These are phyloP conservation scores for Callyntrura guangdongensis DNA, from an alignment of 2,888 invertebrate genomes.

Conservation along the genomic window DNA sequence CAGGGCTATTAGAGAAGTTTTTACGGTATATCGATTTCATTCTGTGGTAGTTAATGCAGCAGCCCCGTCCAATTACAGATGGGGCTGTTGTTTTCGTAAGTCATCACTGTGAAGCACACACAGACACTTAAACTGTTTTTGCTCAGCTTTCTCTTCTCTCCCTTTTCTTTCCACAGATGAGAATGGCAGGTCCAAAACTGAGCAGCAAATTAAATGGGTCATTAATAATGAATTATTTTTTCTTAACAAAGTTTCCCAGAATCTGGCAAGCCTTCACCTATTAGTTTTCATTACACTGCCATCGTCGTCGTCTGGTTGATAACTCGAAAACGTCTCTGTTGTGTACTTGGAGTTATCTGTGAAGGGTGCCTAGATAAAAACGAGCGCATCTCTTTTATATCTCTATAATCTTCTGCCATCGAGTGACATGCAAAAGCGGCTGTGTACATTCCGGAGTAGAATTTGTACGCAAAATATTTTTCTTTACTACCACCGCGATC, in stretches of 20 bases:
- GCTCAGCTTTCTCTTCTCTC: constrained; percentile 9
- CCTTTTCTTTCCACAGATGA: background rate
- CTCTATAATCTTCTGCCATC: background rate
- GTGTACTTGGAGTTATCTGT: background rate
- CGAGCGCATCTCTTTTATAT: no score
- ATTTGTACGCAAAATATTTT: background rate
- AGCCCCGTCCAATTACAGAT: background rate
- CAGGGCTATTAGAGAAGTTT: no score
- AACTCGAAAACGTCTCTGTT: no score
- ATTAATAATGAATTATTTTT: constrained; percentile 80
- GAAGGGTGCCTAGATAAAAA: background rate
- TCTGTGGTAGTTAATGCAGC: background rate
- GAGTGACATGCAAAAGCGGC: background rate
- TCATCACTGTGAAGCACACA: no score
- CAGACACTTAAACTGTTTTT: no score
- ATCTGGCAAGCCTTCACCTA: constrained; percentile 66
- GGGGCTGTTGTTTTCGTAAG: background rate
- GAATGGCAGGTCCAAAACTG: constrained; percentile 41
- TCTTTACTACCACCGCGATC: background rate
- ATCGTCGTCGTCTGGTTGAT: background rate
- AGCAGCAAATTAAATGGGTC: constrained; percentile 78
- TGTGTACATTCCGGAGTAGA: background rate
- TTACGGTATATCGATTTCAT: no score
- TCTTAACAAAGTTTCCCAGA: constrained; percentile 66
- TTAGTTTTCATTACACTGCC: constrained; percentile 70